These are phyloP conservation scores for Malthinus flaveolus DNA, from an alignment of 2,888 invertebrate genomes.

Conservation along the genomic window DNA sequence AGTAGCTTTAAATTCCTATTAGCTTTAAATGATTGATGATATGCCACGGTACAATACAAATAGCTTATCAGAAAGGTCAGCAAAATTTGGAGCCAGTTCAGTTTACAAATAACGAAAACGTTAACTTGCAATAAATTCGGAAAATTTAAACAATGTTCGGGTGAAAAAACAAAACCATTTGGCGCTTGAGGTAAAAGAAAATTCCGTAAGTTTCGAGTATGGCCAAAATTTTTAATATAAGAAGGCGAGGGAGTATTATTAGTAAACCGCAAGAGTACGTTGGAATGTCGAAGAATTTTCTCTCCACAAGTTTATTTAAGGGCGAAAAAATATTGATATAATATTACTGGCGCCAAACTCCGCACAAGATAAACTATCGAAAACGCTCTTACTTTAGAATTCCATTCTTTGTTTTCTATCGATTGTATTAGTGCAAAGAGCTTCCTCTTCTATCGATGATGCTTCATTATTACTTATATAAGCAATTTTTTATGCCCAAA, in stretches of 20 bases:
- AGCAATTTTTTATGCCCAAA: conserved; percentile 1
- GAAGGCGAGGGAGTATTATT: background rate
- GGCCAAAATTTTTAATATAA: background rate
- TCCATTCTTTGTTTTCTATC: conserved; percentile 31
- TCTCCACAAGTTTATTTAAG: conserved; percentile 20
- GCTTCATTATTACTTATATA: conserved; percentile 15
- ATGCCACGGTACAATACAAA: conserved; percentile 11
- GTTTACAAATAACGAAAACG: background rate
- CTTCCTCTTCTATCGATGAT: conserved; percentile 16
- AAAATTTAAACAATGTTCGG: background rate
- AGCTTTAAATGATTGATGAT: conserved; percentile 22
- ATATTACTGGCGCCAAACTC: conserved; percentile 31
- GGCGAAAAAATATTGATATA: conserved; percentile 34
- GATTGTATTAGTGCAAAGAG: conserved; percentile 28
- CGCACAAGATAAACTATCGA: conserved; percentile 31
- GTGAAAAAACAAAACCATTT: too few species aligned
- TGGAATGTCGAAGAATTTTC: conserved; percentile 19
- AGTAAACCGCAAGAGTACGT: conserved; percentile 6
- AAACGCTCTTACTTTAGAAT: conserved; percentile 29
- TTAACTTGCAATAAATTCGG: background rate
- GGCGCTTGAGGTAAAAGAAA: too few species aligned
- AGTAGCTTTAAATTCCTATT: conserved; percentile 23
- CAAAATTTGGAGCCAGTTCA: conserved; percentile 2
- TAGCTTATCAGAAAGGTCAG: conserved; percentile 14
- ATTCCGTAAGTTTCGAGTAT: conserved; percentile 4